These are phyloP conservation scores for Synchiropus splendidus DNA, from an alignment of 2,113 vertebrate species.

Conservation along the genomic window DNA sequence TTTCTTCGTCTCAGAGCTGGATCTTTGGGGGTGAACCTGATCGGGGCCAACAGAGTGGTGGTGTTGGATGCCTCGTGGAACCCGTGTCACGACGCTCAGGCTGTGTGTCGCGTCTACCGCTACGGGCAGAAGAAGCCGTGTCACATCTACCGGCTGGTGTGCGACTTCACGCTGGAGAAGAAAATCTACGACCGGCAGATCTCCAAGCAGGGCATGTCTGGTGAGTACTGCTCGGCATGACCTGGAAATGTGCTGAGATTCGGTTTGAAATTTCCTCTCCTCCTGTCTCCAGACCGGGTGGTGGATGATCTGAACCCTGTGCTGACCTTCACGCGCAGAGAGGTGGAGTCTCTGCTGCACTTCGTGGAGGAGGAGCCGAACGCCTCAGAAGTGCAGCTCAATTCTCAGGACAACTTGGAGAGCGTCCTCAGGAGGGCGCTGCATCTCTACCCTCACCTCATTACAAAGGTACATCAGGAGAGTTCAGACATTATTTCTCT, in stretches of 20 bases:
- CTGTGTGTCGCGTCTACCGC: constrained; percentile 89
- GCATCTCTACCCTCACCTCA: constrained; percentile 78
- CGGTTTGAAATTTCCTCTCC: too few relatives aligned
- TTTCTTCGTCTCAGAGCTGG: constrained; percentile 70
- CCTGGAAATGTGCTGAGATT: neutral
- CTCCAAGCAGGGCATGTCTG: constrained; percentile 96
- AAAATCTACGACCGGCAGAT: constrained; percentile 97
- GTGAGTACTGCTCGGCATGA: constrained; percentile 47
- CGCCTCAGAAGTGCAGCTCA: constrained; percentile 58
- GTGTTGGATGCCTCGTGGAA: constrained; percentile 98
- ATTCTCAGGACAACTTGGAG: constrained; percentile 66
- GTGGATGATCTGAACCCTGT: constrained; percentile 93
- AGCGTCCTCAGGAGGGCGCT: constrained; percentile 77
- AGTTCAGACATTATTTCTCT: too few relatives aligned
- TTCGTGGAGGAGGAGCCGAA: constrained; percentile 89
- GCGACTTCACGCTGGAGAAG: constrained; percentile 92
- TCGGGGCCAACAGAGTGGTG: constrained; percentile 91
- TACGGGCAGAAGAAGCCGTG: constrained; percentile 90
- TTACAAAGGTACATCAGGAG: constrained; percentile 77
- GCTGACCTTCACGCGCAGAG: constrained; percentile 84
- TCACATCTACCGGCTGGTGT: constrained; percentile 90
- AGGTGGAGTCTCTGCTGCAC: constrained; percentile 92
- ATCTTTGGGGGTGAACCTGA: constrained; percentile 90
- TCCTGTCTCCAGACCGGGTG: constrained; percentile 74
- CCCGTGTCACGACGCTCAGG: constrained; percentile 92